Evolutionary conservation across 1,140 invertebrate genomes (phyloP).

Genomic region (Drosophila teissieri): DNA sequence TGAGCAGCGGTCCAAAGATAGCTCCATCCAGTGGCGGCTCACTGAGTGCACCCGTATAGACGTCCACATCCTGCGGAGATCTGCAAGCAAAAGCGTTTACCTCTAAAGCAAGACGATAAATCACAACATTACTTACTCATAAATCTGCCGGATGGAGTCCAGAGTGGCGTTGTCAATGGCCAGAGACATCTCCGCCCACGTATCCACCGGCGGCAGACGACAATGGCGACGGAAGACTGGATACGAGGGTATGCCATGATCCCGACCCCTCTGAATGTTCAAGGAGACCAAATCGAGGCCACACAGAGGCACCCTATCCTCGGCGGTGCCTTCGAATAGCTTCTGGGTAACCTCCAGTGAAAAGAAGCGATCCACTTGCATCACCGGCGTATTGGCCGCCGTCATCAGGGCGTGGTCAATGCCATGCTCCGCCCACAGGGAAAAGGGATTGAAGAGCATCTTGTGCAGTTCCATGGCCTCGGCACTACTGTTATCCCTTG

Average conservation of each 20-base stretch:
- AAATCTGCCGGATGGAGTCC: conserved; percentile 88
- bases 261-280: conserved; percentile 94
- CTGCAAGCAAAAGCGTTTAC: conserved; percentile 75
- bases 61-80: conserved; percentile 92
- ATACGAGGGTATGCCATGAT: conserved; percentile 94
- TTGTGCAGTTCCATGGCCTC: conserved; percentile 90
- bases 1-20: conserved; percentile 93
- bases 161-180: conserved; percentile 88
- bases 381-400: conserved; percentile 88
- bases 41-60: conserved; percentile 93
- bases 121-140: conserved; percentile 85
- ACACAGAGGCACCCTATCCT: conserved; percentile 85
- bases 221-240: conserved; percentile 91
- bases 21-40: conserved; percentile 89
- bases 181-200: conserved; percentile 90
- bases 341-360: conserved; percentile 87
- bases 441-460: conserved; percentile 93
- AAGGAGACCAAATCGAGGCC: conserved; percentile 93
- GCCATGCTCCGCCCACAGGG: conserved; percentile 87
- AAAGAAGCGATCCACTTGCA: conserved; percentile 89
- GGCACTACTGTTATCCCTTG: conserved; percentile 86
- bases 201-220: conserved; percentile 87
- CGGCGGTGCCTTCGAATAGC: conserved; percentile 88
- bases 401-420: conserved; percentile 87
- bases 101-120: background rate